Base-by-base conservation (phyloP, 2,888 invertebrate species). In the Eretmocerus hayati region DNA sequence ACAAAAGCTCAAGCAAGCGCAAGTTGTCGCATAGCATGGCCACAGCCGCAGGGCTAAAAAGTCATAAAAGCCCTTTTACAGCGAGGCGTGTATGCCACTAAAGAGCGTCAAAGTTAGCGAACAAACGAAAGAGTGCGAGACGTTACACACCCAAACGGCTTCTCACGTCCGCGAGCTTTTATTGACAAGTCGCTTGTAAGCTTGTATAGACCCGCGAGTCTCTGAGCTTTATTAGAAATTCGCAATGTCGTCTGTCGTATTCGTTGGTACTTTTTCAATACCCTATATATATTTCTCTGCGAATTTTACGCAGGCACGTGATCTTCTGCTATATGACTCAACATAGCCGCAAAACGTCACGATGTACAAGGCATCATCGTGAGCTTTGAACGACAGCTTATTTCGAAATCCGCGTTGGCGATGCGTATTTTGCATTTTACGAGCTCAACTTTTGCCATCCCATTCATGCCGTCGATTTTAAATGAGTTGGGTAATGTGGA, bases 191-290 rank as follows among this genome's bases (percentile, higher is more conserved):
- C 39, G 36, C 23, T 20, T 8, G 23, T 22, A 4, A 40, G 26
- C 49, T 21, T n/a, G n/a, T n/a, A n/a, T n/a, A n/a, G n/a, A n/a
- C n/a, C n/a, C n/a, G n/a, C n/a, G n/a, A n/a, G n/a, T n/a, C n/a
- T 35, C 41, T 50, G 36, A 48, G 42, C 54, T 61, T 58, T 63
- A 63, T 62, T 61, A 62, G 56, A 59, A 58, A 60, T 59, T 50
- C 54, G 42, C 58, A 47, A 52, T 53, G 53, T 42, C 47, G 40
- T 50, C 30, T 13, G 31, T 15, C 32, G n/a, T n/a, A n/a, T n/a
- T n/a, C n/a, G n/a, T n/a, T 16, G 30, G 44, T 62, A 62, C 59
- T 62, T 63, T 61, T 59, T 61, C 61, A 59, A 63, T 61, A 57
- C 56, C 45, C 35, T 39, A 46, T 42, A 39, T 38, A 30, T 16